Base-by-base conservation (phyloP, 2,888 invertebrate species). In the Dioctria linearis region DNA sequence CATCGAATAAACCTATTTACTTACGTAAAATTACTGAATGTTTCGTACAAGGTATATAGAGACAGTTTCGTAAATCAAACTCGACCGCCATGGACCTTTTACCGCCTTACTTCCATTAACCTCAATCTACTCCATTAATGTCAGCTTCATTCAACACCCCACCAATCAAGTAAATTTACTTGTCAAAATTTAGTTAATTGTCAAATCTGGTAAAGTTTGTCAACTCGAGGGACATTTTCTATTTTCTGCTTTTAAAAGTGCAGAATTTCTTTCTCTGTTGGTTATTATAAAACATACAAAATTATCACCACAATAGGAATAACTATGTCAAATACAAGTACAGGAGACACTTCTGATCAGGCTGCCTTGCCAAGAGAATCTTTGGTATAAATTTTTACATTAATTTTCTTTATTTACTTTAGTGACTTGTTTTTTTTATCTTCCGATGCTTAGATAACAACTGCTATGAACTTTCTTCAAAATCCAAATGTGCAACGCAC, bases 381-480 rank as follows among this genome's bases (percentile, higher is more conserved):
- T 75, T 83, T 89, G 84, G 89, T 89, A 85, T 84, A 84, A 42
- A 25, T 25, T 25, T 66, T 66, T 42, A 37, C 63, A n/a, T 8
- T 5, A 40, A 6, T 73, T 2, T 4, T 49, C 42, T 80, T 9
- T 59, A 9, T 54, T 57, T 49, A 40, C 39, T 59, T 65, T 25
- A 40, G 40, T 40, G 5, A 40, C 51, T n/a, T n/a, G n/a, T n/a
- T n/a, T n/a, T n/a, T n/a, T n/a, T n/a, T n/a, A 61, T 61, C 61
- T 71, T 43, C 9, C 9, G 2, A n/a, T 88, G 90, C 40, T 87
- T 75, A 96, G 96, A 93, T 96, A 82, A 92, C 92, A 84, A 96
- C 96, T 11, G 96, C 96, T 4, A 92, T 96, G 3, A 95, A 95
- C 86, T 97, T 97, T 90, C 90, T 97, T 76, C 93, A 94, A 87